A percentile compares a stretch with the other conserved stretches of the same genome.
Conservation (phyloP, 2,113 vertebrate genomes). For the Emydura subglobosa region DNA sequence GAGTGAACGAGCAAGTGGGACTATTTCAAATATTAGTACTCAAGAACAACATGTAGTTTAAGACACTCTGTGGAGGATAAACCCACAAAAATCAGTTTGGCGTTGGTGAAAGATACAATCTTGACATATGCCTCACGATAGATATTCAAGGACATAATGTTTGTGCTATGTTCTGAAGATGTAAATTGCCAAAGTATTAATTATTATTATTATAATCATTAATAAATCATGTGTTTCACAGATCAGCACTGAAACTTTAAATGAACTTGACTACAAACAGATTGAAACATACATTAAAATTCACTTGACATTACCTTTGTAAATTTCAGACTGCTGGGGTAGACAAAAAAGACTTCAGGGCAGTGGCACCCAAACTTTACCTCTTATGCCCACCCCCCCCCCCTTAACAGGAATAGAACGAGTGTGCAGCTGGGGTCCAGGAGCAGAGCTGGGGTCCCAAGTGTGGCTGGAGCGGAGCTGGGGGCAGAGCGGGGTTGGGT, state of each 20-base stretch:
- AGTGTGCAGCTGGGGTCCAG: too few species aligned
- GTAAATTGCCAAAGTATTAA: neutral
- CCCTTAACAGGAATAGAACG: too few species aligned
- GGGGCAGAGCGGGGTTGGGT: too few species aligned
- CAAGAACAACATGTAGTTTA: neutral
- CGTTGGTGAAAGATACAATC: neutral
- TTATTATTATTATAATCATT: conserved; percentile 7
- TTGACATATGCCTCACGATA: neutral
- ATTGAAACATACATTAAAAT: conserved; percentile 26
- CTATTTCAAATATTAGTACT: neutral
- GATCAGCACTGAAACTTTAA: conserved; percentile 37
- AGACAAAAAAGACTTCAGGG: neutral
- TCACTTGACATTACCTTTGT: neutral
- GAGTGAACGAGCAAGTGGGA: neutral
- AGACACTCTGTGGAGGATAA: neutral
- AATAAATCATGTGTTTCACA: conserved; percentile 32
- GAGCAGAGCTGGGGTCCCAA: too few species aligned
- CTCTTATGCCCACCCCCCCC: too few species aligned
- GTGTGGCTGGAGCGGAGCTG: too few species aligned
- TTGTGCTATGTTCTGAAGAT: conserved; percentile 25
- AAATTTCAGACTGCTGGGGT: neutral
- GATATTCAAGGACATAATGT: neutral
- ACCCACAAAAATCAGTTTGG: neutral
- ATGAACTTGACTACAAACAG: conserved; percentile 3
- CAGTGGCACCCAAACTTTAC: neutral